These are phyloP conservation scores for Geopemphigus sp. DNA, from an alignment of 1,140 invertebrate species.

Conservation along the genomic window DNA sequence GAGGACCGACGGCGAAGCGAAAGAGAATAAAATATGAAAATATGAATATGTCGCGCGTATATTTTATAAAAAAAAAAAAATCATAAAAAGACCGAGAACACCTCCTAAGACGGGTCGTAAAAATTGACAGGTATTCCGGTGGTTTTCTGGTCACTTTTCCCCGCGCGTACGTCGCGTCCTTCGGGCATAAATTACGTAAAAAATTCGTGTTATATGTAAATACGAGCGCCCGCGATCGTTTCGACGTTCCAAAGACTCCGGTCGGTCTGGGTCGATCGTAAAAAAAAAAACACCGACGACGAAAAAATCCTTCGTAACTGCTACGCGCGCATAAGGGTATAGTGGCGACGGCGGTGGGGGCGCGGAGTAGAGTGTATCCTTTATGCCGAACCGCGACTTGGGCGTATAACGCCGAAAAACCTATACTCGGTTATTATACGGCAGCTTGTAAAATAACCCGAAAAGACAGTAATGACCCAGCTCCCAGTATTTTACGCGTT, in stretches of 20 bases:
- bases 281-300: neutral
- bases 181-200: slow-evolving; percentile 48
- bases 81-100: slow-evolving; percentile 37
- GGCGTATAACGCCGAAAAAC: slow-evolving; percentile 33
- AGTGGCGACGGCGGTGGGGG: too few relatives aligned
- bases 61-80: slow-evolving; percentile 34
- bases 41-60: slow-evolving; percentile 14
- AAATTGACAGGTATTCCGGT: slow-evolving; percentile 49
- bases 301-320: slow-evolving; percentile 19
- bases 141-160: slow-evolving; percentile 46
- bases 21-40: slow-evolving; percentile 37
- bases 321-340: neutral
- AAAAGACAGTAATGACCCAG: slow-evolving; percentile 48
- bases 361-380: neutral
- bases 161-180: neutral
- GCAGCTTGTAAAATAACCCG: slow-evolving; percentile 49
- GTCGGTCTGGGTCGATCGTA: slow-evolving; percentile 41
- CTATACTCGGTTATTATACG: slow-evolving; percentile 40
- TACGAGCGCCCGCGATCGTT: slow-evolving; percentile 37
- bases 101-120: slow-evolving; percentile 49
- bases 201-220: slow-evolving; percentile 48
- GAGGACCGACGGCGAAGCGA: slow-evolving; percentile 37
- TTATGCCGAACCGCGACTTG: slow-evolving; percentile 27
- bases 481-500: slow-evolving; percentile 46
- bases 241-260: slow-evolving; percentile 39